Base-by-base conservation (phyloP, 2,888 invertebrate genomes). In the Chymomyza fuscimana region DNA sequence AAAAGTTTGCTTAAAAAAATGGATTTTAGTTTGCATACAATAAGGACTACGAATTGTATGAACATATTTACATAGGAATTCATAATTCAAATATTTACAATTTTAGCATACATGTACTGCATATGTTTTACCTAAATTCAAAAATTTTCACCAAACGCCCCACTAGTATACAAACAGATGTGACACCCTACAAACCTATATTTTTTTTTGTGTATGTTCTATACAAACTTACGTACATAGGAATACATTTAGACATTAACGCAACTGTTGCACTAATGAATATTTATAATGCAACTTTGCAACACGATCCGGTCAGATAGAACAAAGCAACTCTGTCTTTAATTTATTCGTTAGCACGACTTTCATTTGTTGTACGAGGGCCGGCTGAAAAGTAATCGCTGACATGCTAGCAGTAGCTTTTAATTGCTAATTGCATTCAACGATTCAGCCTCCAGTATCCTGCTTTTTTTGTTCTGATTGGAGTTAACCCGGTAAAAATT, bases 301-400 rank as follows among this genome's bases (percentile, higher is more conserved):
- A 16, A 63, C 19, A 63, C 46, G 64, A 60, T 67, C 59, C 69
- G 71, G 71, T 75, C 40, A 12, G 40, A 46, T 12, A 46, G 16
- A 19, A 19, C 81, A 82, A 82, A 86, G 80, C 46, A 73, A 69
- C 61, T 66, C 69, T 29, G 58, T 58, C 70, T 82, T 85, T 83
- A 83, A 83, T 83, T 74, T 83, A 83, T 83, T 83, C 82, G 69
- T 72, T 74, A 67, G 74, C 82, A 87, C 81, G 86, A 80, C 75
- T 86, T 87, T 82, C 87, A 77, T 80, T 83, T 87, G 77, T 85
- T 85, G 78, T 79, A 80, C 86, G 76, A 74, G 69, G 74, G 72
- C 74, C 3, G 32, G 32, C 32, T 32, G 32, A 32, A 9, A 32
- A 5, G 32, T 32, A 32, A 5, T 32, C 9, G 32, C 1, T 7